A percentile compares a stretch with the other conserved stretches of the same genome.
These are phyloP conservation scores for Vireo griseus DNA, from an alignment of 2,797 vertebrate genomes.

Conservation along the genomic window DNA sequence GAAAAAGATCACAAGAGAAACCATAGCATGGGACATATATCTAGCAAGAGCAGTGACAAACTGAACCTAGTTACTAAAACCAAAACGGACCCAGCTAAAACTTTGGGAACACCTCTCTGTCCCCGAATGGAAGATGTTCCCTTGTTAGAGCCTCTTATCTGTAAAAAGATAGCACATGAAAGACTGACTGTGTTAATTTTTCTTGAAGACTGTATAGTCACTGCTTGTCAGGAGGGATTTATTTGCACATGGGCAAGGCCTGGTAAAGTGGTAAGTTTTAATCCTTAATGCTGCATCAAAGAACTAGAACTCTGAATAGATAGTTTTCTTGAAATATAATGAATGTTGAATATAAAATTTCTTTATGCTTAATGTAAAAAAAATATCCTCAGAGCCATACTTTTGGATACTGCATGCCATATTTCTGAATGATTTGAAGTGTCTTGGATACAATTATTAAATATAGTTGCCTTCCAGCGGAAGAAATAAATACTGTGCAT, in stretches of 20 bases:
- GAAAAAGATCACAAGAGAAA: slow-evolving; percentile 98
- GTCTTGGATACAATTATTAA: slow-evolving; percentile 73
- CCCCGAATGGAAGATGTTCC: slow-evolving; percentile 97
- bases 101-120: slow-evolving; percentile 92
- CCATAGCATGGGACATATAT: slow-evolving; percentile 98
- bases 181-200: slow-evolving; percentile 98
- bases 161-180: slow-evolving; percentile 99
- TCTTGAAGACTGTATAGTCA: slow-evolving; percentile 99
- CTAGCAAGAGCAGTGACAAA: slow-evolving; percentile 98
- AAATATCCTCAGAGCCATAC: slow-evolving; percentile 79
- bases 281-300: slow-evolving; percentile 82
- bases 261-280: slow-evolving; percentile 98
- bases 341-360: slow-evolving; percentile 79
- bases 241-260: slow-evolving; percentile 99
- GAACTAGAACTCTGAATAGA: slow-evolving; percentile 73
- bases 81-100: slow-evolving; percentile 94
- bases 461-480: slow-evolving; percentile 77
- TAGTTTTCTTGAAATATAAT: slow-evolving; percentile 73
- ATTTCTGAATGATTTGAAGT: slow-evolving; percentile 83
- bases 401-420: slow-evolving; percentile 86
- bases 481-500: slow-evolving; percentile 71
- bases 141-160: slow-evolving; percentile 96
- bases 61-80: slow-evolving; percentile 93
- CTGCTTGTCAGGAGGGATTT: slow-evolving; percentile 99
- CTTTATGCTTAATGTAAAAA: slow-evolving; percentile 79